These are phyloP conservation scores for Shinisaurus crocodilurus DNA, from an alignment of 2,113 vertebrate species.

Conservation along the genomic window DNA sequence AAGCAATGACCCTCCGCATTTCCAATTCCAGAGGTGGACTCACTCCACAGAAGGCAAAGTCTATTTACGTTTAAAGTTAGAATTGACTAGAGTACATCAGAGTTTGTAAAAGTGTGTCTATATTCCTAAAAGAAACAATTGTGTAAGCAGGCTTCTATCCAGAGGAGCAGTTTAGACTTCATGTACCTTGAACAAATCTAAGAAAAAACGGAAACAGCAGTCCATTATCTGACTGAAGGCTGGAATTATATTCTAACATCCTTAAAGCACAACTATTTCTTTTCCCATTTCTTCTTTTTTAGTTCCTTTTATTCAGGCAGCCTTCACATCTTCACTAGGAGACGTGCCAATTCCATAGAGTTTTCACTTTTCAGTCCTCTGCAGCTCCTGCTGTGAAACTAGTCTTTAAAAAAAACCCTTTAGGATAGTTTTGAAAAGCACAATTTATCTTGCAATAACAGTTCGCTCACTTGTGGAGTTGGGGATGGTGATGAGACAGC, in stretches of 20 bases:
- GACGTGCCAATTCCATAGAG: conserved; percentile 50
- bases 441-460: conserved; percentile 43
- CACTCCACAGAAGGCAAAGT: conserved; percentile 20
- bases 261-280: conserved; percentile 55
- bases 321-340: conserved; percentile 62
- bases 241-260: conserved; percentile 64
- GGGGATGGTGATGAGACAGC: background rate
- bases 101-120: conserved; percentile 31
- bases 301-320: conserved; percentile 64
- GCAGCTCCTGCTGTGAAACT: conserved; percentile 46
- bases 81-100: conserved; percentile 41
- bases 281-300: conserved; percentile 48
- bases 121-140: conserved; percentile 52
- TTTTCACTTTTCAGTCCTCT: conserved; percentile 65
- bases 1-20: conserved; percentile 29
- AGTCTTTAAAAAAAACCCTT: conserved; percentile 50
- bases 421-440: conserved; percentile 37
- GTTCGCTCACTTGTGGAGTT: conserved; percentile 17
- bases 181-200: conserved; percentile 46
- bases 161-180: conserved; percentile 41
- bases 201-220: conserved; percentile 43
- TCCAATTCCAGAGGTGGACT: conserved; percentile 41
- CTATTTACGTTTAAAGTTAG: conserved; percentile 18
- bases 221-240: conserved; percentile 50
- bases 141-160: conserved; percentile 22